These are phyloP conservation scores for Phalacrocorax pelagicus DNA, from an alignment of 2,113 vertebrate species.

Conservation along the genomic window DNA sequence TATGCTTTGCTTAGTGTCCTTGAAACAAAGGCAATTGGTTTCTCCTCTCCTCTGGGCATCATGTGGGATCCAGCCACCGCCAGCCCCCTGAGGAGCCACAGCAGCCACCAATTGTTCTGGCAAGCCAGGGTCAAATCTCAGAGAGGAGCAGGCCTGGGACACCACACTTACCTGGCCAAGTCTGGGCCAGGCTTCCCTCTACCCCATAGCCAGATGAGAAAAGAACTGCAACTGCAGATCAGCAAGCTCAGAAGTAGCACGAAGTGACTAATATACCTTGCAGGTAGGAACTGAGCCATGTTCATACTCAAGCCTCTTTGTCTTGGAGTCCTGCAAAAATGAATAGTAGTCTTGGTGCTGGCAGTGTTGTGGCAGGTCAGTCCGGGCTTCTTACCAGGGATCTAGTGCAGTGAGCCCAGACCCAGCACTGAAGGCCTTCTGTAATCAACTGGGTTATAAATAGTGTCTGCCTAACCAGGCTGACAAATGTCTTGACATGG, in stretches of 20 bases:
- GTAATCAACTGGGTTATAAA: not conserved
- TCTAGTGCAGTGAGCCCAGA: not conserved
- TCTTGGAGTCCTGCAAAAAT: not conserved
- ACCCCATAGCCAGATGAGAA: not conserved
- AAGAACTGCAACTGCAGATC: not conserved
- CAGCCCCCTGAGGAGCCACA: not conserved
- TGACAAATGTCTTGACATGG: not conserved
- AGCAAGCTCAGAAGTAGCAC: not conserved
- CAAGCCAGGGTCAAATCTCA: not conserved
- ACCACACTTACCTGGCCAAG: not conserved
- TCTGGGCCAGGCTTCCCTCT: not conserved
- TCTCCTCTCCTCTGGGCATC: constrained; percentile 50
- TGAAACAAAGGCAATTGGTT: constrained; percentile 56
- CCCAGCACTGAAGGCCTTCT: not conserved
- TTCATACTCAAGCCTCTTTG: not conserved
- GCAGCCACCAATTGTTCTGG: constrained; percentile 4
- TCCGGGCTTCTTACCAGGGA: not conserved
- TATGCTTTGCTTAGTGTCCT: constrained; percentile 57
- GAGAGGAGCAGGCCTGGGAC: not conserved
- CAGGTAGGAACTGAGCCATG: not conserved
- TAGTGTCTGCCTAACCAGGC: not conserved
- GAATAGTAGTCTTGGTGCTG: not conserved
- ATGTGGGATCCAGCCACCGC: constrained; percentile 25
- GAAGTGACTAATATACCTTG: not conserved
- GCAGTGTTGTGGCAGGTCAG: too few species aligned